These are phyloP conservation scores for Eclectus roratus DNA, from an alignment of 2,113 vertebrate genomes.

Conservation along the genomic window DNA sequence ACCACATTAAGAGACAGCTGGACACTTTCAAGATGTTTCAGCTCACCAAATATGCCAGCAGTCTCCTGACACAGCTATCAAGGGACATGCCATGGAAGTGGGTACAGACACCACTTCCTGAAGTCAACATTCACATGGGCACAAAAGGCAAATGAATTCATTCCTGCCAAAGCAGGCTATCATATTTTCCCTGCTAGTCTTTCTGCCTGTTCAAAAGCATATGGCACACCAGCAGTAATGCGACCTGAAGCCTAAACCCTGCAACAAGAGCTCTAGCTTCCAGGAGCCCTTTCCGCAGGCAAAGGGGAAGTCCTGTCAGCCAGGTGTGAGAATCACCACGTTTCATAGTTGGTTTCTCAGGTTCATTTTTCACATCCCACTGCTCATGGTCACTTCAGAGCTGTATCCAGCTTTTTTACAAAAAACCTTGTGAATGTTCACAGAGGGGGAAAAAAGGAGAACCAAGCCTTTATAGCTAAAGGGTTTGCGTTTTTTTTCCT, in stretches of 20 bases:
- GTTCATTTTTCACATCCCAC: neutral
- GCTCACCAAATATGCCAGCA: rapidly evolving
- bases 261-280: neutral
- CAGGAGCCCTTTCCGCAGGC: neutral
- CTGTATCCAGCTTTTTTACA: neutral
- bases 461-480: neutral
- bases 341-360: neutral
- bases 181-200: neutral
- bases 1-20: neutral
- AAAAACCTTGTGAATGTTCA: neutral
- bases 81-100: neutral
- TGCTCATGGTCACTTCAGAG: neutral
- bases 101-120: neutral
- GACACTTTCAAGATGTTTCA: neutral
- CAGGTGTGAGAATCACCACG: neutral
- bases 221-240: neutral
- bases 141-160: neutral
- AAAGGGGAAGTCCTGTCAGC: neutral
- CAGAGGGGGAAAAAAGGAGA: neutral
- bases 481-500: neutral
- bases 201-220: neutral
- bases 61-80: too few relatives aligned
- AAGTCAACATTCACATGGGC: neutral
- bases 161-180: neutral
- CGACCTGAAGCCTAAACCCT: neutral